Evolutionary conservation across 2,113 vertebrate species (phyloP).

Genomic region (Cnemophilus loriae): DNA sequence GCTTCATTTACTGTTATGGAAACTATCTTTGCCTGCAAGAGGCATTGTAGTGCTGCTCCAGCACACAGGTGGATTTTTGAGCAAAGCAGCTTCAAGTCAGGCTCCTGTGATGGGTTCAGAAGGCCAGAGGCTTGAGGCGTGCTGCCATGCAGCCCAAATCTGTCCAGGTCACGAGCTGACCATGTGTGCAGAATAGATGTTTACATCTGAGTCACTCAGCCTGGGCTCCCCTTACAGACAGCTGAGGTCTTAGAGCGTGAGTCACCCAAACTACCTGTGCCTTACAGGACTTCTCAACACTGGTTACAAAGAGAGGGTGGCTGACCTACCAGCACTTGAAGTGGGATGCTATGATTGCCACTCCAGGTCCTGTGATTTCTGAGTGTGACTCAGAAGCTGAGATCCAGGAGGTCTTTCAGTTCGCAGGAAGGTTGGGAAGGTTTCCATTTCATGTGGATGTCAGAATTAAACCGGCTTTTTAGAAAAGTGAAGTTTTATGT

Average conservation of each 20-base stretch:
- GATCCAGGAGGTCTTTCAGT: neutral
- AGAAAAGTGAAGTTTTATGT: neutral
- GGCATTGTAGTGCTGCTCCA: neutral
- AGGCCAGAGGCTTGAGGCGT: accelerated
- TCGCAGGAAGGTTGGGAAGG: neutral
- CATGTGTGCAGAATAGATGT: neutral
- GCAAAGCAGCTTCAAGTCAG: neutral
- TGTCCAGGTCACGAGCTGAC: accelerated
- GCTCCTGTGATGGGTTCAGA: neutral
- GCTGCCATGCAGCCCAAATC: neutral
- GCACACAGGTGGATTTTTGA: neutral
- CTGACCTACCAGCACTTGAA: neutral
- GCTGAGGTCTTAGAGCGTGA: neutral
- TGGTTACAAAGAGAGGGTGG: neutral
- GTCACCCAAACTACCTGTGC: neutral
- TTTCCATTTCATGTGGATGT: neutral
- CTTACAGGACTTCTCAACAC: neutral
- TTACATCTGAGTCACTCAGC: neutral
- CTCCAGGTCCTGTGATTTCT: neutral
- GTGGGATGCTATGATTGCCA: neutral
- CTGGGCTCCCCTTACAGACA: neutral
- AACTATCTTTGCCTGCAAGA: neutral
- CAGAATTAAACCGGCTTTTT: neutral
- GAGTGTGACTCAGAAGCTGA: neutral
- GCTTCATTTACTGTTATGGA: neutral